Conservation (phyloP, 2,113 vertebrate species). For the Leucoraja erinaceus region DNA sequence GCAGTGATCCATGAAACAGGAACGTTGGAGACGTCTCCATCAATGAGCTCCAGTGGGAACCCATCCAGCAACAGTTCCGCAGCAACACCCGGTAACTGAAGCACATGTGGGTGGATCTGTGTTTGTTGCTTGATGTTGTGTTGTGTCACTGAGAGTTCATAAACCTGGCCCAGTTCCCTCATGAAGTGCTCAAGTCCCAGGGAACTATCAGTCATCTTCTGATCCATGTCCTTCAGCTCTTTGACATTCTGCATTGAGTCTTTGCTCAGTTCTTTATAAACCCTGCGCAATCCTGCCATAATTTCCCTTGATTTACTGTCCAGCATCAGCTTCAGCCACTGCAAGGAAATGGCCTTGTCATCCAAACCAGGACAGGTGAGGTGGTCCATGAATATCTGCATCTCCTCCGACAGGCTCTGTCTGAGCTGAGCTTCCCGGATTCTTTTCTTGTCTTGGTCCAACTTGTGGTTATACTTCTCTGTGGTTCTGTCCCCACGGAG, state of each 20-base stretch:
- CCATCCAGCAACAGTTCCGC: too few relatives aligned
- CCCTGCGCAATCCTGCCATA: constrained; percentile 42
- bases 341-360: constrained; percentile 54
- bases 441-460: constrained; percentile 46
- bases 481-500: neutral
- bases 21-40: too few relatives aligned
- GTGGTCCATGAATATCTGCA: constrained; percentile 52
- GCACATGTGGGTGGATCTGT: too few relatives aligned
- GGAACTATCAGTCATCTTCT: constrained; percentile 46
- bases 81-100: too few relatives aligned
- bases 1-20: too few relatives aligned
- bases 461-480: constrained; percentile 41
- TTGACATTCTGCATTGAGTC: constrained; percentile 37
- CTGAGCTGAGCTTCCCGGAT: constrained; percentile 43
- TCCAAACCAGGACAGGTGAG: constrained; percentile 47
- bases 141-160: constrained; percentile 43
- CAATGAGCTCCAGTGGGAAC: too few relatives aligned
- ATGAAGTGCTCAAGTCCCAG: constrained; percentile 61
- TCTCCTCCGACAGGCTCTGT: constrained; percentile 52
- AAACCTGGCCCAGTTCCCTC: constrained; percentile 59
- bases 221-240: constrained; percentile 49
- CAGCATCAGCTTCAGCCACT: constrained; percentile 57
- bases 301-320: constrained; percentile 46
- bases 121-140: too few relatives aligned
- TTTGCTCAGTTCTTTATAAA: constrained; percentile 39